Conservation (phyloP, 2,113 vertebrate species). For the Pelmatolapia mariae region DNA sequence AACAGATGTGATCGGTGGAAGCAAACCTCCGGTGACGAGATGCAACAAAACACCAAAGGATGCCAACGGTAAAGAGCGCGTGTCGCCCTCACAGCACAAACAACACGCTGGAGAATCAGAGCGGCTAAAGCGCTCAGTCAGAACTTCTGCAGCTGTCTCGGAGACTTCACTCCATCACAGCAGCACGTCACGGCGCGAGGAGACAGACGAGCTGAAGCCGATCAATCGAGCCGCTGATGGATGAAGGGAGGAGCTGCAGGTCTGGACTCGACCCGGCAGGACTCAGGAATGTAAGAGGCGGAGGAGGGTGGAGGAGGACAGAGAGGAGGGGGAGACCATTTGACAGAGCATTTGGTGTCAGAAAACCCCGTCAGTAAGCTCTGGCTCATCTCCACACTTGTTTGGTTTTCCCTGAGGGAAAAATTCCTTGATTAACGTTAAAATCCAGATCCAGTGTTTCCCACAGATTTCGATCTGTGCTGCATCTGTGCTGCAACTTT, state of each 20-base stretch:
- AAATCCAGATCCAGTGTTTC: background rate
- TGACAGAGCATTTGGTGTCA: background rate
- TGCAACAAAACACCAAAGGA: background rate
- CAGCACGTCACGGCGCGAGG: accelerated
- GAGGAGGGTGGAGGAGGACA: background rate
- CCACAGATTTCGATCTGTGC: accelerated
- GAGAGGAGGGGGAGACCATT: background rate
- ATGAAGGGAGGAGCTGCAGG: background rate
- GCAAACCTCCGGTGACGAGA: background rate
- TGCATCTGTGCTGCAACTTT: background rate
- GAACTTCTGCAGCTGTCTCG: background rate
- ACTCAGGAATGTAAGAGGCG: background rate
- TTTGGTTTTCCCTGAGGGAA: accelerated
- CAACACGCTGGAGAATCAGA: background rate
- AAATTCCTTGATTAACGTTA: background rate
- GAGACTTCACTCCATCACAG: background rate
- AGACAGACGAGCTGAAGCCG: background rate
- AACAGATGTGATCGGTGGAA: background rate
- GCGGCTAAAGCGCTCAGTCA: accelerated
- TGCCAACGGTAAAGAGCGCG: accelerated
- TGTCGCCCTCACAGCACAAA: background rate
- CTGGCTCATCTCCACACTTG: background rate
- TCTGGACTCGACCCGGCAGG: background rate
- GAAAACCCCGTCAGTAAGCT: background rate
- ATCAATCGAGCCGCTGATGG: background rate